phyloP scores from a whole-genome alignment of 2,797 vertebrate genomes.

The Hippoglossus hippoglossus region DNA sequence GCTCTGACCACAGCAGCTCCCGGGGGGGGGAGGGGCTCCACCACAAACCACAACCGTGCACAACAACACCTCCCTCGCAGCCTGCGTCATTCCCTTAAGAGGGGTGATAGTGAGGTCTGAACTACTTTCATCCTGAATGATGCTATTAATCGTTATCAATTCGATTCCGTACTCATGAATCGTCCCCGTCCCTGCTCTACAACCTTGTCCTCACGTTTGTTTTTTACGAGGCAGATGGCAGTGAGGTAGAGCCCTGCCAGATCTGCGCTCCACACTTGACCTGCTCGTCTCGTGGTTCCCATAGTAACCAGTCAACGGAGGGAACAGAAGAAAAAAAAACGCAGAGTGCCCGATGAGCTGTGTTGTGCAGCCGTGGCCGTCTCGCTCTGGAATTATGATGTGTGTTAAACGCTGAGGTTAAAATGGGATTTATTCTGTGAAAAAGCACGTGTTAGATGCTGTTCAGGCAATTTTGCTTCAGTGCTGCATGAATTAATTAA shows the following conservation, averaged over 20 bases:
- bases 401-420: constrained; percentile 2
- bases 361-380: background rate
- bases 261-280: constrained; percentile 55
- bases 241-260: constrained; percentile 68
- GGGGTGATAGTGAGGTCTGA: background rate
- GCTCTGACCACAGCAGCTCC: constrained; percentile 45
- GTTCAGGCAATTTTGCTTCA: background rate
- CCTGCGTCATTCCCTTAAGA: background rate
- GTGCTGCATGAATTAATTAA: constrained; percentile 2
- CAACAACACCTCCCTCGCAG: background rate
- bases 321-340: constrained; percentile 1
- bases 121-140: background rate
- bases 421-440: background rate
- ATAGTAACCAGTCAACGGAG: constrained; percentile 63
- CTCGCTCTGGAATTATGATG: background rate
- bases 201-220: constrained; percentile 45
- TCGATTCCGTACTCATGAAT: background rate
- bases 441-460: background rate
- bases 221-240: constrained; percentile 75
- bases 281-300: constrained; percentile 65
- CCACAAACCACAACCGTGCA: constrained; percentile 32
- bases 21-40: background rate
- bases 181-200: background rate
- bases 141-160: background rate
- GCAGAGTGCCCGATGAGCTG: constrained; percentile 3